These are phyloP conservation scores for Oopsacas minuta DNA, from an alignment of 37 sponge, comb jelly and placozoan genomes.

Conservation along the genomic window DNA sequence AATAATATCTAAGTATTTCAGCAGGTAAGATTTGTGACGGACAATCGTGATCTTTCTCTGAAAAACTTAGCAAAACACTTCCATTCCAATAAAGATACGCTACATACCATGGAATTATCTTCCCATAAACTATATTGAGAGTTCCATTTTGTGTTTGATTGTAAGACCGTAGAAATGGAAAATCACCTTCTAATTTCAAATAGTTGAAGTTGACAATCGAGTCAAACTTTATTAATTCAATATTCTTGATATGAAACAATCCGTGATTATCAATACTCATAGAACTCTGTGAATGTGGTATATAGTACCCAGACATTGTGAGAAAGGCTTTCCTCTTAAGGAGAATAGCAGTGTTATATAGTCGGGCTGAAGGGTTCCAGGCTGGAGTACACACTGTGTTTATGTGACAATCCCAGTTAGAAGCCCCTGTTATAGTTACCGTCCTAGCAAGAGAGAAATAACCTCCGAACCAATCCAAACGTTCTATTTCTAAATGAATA, in stretches of 20 bases:
- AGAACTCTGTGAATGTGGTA: neutral
- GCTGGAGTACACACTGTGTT: neutral
- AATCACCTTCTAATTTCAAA: neutral
- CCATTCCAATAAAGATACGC: neutral
- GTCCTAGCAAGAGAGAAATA: conserved; percentile 5
- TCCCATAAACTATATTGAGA: neutral
- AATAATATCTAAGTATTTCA: neutral
- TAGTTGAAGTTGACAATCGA: neutral
- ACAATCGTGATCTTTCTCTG: neutral
- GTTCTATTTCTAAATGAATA: neutral
- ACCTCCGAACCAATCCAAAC: neutral
- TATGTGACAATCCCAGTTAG: neutral
- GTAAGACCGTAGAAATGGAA: neutral
- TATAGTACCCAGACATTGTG: neutral
- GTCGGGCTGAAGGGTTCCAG: neutral
- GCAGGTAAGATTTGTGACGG: neutral
- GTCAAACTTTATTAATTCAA: neutral
- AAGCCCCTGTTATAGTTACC: neutral
- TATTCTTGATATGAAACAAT: neutral
- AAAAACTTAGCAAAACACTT: neutral
- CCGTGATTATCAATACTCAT: neutral
- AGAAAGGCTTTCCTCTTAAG: neutral
- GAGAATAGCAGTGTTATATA: neutral
- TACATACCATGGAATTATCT: neutral
- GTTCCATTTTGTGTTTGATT: neutral